Evolutionary conservation across 2,888 invertebrate genomes (phyloP), one percentile per base, ranked within the genome.

Genomic region (Mimas tiliae): DNA sequence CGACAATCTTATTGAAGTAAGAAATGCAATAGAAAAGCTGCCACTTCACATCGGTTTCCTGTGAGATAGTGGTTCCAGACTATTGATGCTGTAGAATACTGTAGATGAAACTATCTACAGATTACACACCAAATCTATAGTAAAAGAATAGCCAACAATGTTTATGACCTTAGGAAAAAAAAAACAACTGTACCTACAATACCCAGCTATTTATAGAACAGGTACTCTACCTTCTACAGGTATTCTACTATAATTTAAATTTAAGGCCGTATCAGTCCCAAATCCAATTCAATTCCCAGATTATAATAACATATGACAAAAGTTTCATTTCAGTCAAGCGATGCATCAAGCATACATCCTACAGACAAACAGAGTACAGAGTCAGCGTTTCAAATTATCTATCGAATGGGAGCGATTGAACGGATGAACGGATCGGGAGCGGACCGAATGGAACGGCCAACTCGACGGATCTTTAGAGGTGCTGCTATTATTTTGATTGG

Each of bases 301-400:
- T 58, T 58, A 42, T 58, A 42, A 42, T 58, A 19, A 19, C 27
- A 27, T 42, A 42, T 19, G 42, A 65, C 55, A 48, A 65, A 58
- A 38, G 21, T 58, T 47, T 48, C 62, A 47, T 58, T 65, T 65
- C 55, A 62, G 62, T 65, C 62, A 65, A 51, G 27, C 45, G 33
- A 65, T 42, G 65, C 42, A 74, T 67, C 70, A 77, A 78, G 80
- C 75, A 79, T 77, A 80, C 78, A 83, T 82, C 82, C 82, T 80
- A 78, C 78, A 84, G 79, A 83, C 83, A 82, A 84, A 85, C 78
- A 81, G 75, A 72, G 68, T 73, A 75, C 72, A 71, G 71, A 82
- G 78, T 85, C 85, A 84, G 85, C 83, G 71, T 77, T 82, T 80
- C 77, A 74, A 77, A 81, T 75, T 76, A 79, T 71, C 73, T 74